Conservation (phyloP, 2,888 invertebrate species). For the Parnassius orleans region DNA sequence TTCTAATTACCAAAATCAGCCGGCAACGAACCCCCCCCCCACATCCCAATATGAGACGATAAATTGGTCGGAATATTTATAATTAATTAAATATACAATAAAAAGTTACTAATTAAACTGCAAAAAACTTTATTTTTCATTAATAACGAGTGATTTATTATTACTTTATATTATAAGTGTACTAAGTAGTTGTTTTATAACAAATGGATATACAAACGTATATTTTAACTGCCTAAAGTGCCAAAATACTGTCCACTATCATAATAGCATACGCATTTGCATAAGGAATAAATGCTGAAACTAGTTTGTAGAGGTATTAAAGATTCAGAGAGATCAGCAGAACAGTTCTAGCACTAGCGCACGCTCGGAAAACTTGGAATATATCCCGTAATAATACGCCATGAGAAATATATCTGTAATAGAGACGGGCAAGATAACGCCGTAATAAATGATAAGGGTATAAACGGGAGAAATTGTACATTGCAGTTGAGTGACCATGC, state of each 20-base stretch:
- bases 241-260: constrained; percentile 11
- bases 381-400: constrained; percentile 53
- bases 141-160: too few relatives aligned
- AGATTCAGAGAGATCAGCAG: constrained; percentile 43
- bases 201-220: background rate
- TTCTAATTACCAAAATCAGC: too few relatives aligned
- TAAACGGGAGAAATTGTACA: constrained; percentile 45
- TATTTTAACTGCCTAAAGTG: background rate
- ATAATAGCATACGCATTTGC: constrained; percentile 6
- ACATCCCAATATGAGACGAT: too few relatives aligned
- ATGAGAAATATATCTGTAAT: constrained; percentile 54
- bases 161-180: too few relatives aligned
- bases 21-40: too few relatives aligned
- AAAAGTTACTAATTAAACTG: too few relatives aligned
- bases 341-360: constrained; percentile 34
- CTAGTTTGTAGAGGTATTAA: constrained; percentile 34
- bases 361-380: constrained; percentile 39
- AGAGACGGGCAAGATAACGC: constrained; percentile 40
- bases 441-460: constrained; percentile 59
- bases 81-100: too few relatives aligned
- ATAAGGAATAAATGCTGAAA: constrained; percentile 25
- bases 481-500: constrained; percentile 41
- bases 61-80: too few relatives aligned
- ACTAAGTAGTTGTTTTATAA: background rate
- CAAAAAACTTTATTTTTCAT: too few relatives aligned